These are phyloP conservation scores for Platysteira castanea DNA, from an alignment of 2,113 vertebrate species.

Conservation along the genomic window DNA sequence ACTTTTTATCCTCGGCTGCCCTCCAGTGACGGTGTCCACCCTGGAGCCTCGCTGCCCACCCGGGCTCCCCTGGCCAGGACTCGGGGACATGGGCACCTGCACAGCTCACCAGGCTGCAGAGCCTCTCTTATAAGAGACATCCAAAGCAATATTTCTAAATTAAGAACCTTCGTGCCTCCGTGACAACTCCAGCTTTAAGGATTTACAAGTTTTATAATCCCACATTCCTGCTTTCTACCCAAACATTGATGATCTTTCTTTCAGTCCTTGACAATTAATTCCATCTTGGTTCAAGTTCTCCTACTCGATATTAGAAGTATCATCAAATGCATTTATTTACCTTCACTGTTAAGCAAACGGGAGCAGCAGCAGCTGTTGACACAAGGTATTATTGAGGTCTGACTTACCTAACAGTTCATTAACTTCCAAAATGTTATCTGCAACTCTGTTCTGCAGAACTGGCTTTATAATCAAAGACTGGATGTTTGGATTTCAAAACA, in stretches of 20 bases:
- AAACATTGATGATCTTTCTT: not conserved
- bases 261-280: not conserved
- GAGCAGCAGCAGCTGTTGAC: not conserved
- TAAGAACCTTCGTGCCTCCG: not conserved
- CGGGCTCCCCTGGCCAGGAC: not conserved
- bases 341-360: not conserved
- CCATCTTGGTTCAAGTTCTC: not conserved
- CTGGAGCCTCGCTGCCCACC: not conserved
- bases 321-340: not conserved
- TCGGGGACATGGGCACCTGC: not conserved
- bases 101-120: not conserved
- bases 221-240: not conserved
- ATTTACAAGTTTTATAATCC: not conserved
- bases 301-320: not conserved
- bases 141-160: not conserved
- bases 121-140: rapidly evolving
- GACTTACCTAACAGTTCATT: not conserved
- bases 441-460: not conserved
- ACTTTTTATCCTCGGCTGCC: not conserved
- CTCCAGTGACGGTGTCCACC: not conserved
- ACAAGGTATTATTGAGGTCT: not conserved
- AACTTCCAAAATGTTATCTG: not conserved
- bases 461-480: not conserved
- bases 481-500: conserved; percentile 16
- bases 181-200: not conserved